Evolutionary conservation across 2,113 vertebrate genomes (phyloP).

Genomic region (Amphilophus citrinellus): DNA sequence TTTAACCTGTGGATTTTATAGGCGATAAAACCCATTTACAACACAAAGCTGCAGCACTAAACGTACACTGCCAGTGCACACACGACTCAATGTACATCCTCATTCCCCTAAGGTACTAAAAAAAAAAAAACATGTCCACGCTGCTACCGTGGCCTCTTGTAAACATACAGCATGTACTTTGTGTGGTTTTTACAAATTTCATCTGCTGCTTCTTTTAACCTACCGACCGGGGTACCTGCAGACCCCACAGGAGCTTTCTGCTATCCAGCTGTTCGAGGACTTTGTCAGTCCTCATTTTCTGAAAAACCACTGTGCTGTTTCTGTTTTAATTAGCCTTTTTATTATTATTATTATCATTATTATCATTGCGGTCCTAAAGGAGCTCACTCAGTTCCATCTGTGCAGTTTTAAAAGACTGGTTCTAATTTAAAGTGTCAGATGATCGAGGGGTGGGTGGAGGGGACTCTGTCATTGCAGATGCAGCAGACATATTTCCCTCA

Average conservation of each 20-base stretch:
- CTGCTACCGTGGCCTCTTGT: background rate
- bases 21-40: slow-evolving; percentile 48
- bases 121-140: background rate
- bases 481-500: background rate
- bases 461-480: background rate
- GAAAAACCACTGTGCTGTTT: background rate
- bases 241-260: background rate
- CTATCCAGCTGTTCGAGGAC: background rate
- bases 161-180: background rate
- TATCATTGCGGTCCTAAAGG: too few relatives aligned
- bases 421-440: background rate
- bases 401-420: background rate
- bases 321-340: too few relatives aligned
- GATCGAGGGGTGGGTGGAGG: background rate
- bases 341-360: too few relatives aligned
- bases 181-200: slow-evolving; percentile 1
- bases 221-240: background rate
- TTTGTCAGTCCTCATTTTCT: background rate
- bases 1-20: slow-evolving; percentile 11
- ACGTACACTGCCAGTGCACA: background rate
- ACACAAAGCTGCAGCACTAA: slow-evolving; percentile 9
- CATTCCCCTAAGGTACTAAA: background rate
- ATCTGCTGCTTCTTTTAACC: background rate
- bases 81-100: background rate
- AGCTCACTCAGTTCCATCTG: background rate